Conservation (phyloP, 2,113 vertebrate genomes). For the Malurus melanocephalus region DNA sequence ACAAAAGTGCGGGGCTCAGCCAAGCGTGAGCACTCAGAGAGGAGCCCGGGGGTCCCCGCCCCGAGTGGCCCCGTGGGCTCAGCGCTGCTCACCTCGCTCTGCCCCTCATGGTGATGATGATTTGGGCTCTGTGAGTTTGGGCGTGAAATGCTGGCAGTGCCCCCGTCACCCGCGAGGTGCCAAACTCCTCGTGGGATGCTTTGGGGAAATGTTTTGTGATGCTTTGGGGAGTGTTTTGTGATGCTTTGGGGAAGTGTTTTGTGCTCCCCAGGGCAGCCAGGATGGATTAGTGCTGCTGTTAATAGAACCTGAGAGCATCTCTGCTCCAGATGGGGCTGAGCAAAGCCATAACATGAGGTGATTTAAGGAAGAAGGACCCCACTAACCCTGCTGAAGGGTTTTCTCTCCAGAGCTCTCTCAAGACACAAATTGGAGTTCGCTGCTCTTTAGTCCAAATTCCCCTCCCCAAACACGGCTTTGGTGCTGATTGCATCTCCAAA, state of each 20-base stretch:
- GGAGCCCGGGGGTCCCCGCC: rapidly evolving
- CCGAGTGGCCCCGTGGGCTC: rapidly evolving
- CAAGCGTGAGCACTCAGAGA: constrained; percentile 6
- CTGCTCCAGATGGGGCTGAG: neutral
- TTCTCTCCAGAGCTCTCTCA: neutral
- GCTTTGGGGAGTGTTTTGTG: neutral
- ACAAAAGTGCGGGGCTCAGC: neutral
- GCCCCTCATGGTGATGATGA: rapidly evolving
- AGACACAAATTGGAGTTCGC: neutral
- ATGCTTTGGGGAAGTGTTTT: neutral
- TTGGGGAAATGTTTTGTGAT: neutral
- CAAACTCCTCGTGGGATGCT: neutral
- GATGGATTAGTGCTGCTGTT: neutral
- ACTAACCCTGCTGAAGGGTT: neutral
- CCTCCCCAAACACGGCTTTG: neutral
- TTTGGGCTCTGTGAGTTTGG: rapidly evolving
- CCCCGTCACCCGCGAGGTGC: neutral
- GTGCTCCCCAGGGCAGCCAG: neutral
- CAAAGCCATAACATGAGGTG: neutral
- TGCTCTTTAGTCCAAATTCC: neutral
- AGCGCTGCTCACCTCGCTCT: rapidly evolving
- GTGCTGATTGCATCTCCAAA: neutral
- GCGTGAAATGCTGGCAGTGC: rapidly evolving
- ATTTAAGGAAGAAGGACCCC: neutral
- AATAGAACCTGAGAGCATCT: neutral